These are phyloP conservation scores for Caenorhabditis auriculariae DNA, from an alignment of 2,888 invertebrate species.

Conservation along the genomic window DNA sequence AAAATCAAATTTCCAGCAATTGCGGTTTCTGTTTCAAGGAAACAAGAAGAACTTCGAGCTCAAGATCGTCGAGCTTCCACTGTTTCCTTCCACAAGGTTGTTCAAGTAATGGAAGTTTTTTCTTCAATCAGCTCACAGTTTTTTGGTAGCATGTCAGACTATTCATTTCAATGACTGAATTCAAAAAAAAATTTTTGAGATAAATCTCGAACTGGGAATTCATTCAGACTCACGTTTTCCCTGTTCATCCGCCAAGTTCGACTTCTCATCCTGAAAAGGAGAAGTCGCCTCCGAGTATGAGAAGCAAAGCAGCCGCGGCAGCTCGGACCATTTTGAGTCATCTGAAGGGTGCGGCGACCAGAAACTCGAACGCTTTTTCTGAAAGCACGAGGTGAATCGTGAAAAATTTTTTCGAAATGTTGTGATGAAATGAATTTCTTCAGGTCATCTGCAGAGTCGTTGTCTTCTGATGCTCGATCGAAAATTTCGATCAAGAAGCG, in stretches of 20 bases:
- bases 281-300: slow-evolving; percentile 1
- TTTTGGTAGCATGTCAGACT: no score
- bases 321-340: neutral
- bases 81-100: slow-evolving; percentile 33
- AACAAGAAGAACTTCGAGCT: slow-evolving; percentile 21
- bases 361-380: slow-evolving; percentile 10
- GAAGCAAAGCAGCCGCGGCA: slow-evolving; percentile 2
- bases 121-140: no score
- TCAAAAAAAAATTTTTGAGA: no score
- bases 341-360: neutral
- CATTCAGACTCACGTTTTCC: no score
- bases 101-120: no score
- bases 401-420: neutral
- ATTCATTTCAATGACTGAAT: no score
- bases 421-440: neutral
- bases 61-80: slow-evolving; percentile 35
- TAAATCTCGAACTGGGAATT: no score
- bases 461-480: slow-evolving; percentile 38
- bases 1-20: slow-evolving; percentile 19
- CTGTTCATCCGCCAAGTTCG: no score
- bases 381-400: slow-evolving; percentile 6
- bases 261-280: no score
- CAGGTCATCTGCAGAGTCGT: slow-evolving; percentile 33
- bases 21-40: slow-evolving; percentile 24
- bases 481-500: slow-evolving; percentile 40